Base-by-base conservation (phyloP, 2,888 invertebrate genomes). In the Nomada ruficornis region DNA sequence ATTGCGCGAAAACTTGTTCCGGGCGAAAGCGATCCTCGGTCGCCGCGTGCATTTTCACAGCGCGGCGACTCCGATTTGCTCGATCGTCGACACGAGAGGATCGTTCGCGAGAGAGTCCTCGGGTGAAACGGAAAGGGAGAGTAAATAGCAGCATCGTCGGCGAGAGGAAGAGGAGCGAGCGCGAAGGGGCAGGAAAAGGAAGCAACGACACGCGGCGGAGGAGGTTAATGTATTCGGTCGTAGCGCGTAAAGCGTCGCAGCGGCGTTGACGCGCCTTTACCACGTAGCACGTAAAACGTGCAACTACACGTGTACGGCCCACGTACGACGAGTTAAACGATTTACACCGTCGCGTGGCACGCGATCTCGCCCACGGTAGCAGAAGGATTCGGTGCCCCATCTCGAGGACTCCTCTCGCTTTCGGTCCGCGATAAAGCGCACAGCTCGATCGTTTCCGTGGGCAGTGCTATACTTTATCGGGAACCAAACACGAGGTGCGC, bases 1-100 rank as follows among this genome's bases (percentile, higher is more conserved):
- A 93, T 93, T 91, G 92, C 91, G 91, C 92, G 93, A 93, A 92
- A 93, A 93, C 91, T 93, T 93, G 86, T 89, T 89, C 89, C 86
- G 89, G 85, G 88, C 89, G 92, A 93, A 92, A 92, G 91, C 92
- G 91, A 89, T 89, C 88, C 86, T 79, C 82, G 89, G 89, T 36
- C 36, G 85, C 89, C 90, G 89, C 88, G 90, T 90, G 90, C 86
- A 23, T 47, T 63, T 63, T 63, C 63, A 26, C 50, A 23, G 15
- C 20, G 67, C 20, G 15, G 15, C 1, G 42, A 5, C 36, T 36
- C 36, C 36, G 36, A 36, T 36, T 36, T 36, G 36, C 36, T 7
- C 26, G 26, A 26, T 54, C n/a, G 1, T 59, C 10, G 44, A 50
- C 26, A 63, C 42, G 68, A 67, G 54, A 72, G 63, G 83, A 80